phyloP scores from a whole-genome alignment of 1,140 invertebrate genomes.

The Apis dorsata region DNA sequence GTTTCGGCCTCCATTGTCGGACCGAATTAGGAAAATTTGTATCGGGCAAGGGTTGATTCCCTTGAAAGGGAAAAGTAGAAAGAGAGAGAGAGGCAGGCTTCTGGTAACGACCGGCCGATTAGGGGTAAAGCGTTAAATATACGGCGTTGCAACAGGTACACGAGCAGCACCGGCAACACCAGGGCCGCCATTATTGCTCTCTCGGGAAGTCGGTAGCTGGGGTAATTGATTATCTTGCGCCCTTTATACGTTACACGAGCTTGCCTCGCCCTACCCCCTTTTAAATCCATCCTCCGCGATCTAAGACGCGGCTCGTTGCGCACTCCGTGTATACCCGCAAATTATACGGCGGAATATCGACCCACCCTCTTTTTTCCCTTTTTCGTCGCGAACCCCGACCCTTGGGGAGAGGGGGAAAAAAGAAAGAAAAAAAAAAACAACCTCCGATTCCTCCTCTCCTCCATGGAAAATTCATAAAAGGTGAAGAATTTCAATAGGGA shows the following conservation, averaged over 20 bases:
- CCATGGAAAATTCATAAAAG: background rate
- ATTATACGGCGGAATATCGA: slow-evolving; percentile 62
- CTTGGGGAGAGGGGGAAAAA: background rate
- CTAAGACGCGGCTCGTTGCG: slow-evolving; percentile 58
- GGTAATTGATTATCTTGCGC: slow-evolving; percentile 76
- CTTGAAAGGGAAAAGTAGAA: slow-evolving; percentile 37
- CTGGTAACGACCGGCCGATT: slow-evolving; percentile 63
- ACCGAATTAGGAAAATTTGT: slow-evolving; percentile 27
- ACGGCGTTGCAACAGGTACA: slow-evolving; percentile 64
- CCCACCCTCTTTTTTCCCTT: slow-evolving; percentile 1
- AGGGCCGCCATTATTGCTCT: slow-evolving; percentile 63
- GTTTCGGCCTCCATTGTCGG: background rate
- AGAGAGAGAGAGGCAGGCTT: background rate
- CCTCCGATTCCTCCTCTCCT: too few species aligned
- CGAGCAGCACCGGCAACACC: slow-evolving; percentile 55
- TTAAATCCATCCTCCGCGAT: slow-evolving; percentile 63
- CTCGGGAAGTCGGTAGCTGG: slow-evolving; percentile 70
- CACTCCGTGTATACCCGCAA: slow-evolving; percentile 60
- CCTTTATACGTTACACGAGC: slow-evolving; percentile 64
- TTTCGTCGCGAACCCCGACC: slow-evolving; percentile 13
- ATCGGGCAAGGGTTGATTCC: slow-evolving; percentile 9
- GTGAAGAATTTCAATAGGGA: background rate
- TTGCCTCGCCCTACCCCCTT: slow-evolving; percentile 52
- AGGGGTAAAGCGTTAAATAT: slow-evolving; percentile 66
- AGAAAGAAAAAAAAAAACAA: slow-evolving; percentile 17